Evolutionary conservation across 2,888 invertebrate species (phyloP), one percentile per base, ranked within the genome.

Genomic region (Parochlus steinenii): DNA sequence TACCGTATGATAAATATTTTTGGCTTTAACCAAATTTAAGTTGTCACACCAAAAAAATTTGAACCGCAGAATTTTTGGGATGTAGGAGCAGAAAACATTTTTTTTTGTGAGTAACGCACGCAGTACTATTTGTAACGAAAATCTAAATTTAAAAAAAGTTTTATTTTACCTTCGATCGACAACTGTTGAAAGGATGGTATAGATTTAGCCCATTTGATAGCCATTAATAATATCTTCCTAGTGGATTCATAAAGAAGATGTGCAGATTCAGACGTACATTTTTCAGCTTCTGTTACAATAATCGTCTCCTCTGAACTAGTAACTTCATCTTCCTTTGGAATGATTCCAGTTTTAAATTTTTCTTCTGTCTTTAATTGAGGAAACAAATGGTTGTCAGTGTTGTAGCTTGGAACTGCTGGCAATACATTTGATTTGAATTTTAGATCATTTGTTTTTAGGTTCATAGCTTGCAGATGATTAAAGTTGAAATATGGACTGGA

Each of bases 151-250:
- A 27, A 20, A 15, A 18, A 30, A 6, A 27, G 7, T 27, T n/a
- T n/a, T n/a, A n/a, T n/a, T n/a, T n/a, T n/a, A n/a, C n/a, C n/a
- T n/a, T 14, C 43, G 2, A 46, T 43, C 32, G 55, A 53, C 44
- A 80, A 67, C 52, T 79, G 76, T 11, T 73, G 55, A 52, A 82
- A 85, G 2, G 79, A 72, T 1, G 78, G 73, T 32, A 85, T 73
- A 32, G 74, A 74, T 43, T 76, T 67, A 1, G 81, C 71, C 85
- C 86, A 87, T 52, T 78, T 76, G 2, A 86, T 73, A 0, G 78
- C 69, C 22, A 79, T 62, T 46, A 82, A 79, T 16, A 87, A 57
- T 19, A 87, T 56, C 48, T 79, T 79, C 0, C 79, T 74, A 0
- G 81, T 76, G 1, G 76, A 71, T 49, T 78, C 76, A 50, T 73